phyloP scores from a whole-genome alignment of 2,888 invertebrate genomes.

The Philaethria dido region DNA sequence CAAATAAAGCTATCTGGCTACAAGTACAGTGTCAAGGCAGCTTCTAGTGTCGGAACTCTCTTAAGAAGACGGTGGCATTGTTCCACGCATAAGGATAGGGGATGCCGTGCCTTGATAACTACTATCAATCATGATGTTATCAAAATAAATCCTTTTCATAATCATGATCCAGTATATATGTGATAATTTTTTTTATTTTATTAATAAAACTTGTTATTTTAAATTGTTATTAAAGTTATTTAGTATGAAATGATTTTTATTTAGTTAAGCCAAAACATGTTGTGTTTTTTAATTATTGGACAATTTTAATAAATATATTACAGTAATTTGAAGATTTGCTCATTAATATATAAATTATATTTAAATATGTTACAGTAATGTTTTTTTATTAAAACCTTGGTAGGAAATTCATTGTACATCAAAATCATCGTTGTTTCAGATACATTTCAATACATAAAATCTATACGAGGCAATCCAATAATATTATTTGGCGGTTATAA shows the following conservation, averaged over 20 bases:
- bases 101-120: constrained; percentile 50
- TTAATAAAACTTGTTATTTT: not conserved
- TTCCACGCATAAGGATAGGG: constrained; percentile 39
- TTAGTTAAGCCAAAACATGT: too few species aligned
- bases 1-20: constrained; percentile 47
- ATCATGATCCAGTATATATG: constrained; percentile 30
- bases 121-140: constrained; percentile 49
- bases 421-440: constrained; percentile 23
- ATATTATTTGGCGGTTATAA: constrained; percentile 50
- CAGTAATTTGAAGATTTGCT: too few species aligned
- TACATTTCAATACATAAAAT: constrained; percentile 35
- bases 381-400: too few species aligned
- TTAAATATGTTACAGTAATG: too few species aligned
- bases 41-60: constrained; percentile 18
- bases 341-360: too few species aligned
- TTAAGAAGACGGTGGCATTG: constrained; percentile 45
- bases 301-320: too few species aligned
- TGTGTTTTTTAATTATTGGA: too few species aligned
- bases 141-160: constrained; percentile 44
- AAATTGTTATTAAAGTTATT: not conserved
- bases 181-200: not conserved
- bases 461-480: constrained; percentile 51
- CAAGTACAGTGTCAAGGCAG: constrained; percentile 43
- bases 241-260: not conserved
- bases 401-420: not conserved